Conservation (phyloP, 2,113 vertebrate genomes). For the Camarhynchus parvulus region DNA sequence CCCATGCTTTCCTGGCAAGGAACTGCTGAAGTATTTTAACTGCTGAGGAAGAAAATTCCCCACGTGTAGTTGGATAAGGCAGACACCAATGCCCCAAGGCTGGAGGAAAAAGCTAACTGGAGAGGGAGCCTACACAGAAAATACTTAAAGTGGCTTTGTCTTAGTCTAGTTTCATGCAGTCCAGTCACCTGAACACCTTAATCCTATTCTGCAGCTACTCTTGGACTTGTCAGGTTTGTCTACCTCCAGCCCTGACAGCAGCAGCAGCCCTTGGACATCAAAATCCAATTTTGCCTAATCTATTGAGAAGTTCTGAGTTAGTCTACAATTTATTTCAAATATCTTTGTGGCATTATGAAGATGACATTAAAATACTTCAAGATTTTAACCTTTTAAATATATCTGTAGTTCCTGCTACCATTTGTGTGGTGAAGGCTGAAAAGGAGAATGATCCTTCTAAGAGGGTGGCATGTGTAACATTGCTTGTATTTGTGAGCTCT, state of each 20-base stretch:
- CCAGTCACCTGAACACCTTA: neutral
- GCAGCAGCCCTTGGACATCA: neutral
- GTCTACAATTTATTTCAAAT: neutral
- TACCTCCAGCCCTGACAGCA: neutral
- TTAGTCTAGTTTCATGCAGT: neutral
- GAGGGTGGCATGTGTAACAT: rapidly evolving
- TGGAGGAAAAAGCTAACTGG: neutral
- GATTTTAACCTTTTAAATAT: neutral
- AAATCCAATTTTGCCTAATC: neutral
- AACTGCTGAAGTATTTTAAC: neutral
- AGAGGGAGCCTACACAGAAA: neutral
- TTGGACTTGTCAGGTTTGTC: neutral
- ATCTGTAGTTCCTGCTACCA: neutral
- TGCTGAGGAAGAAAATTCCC: neutral
- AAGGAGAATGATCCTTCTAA: neutral
- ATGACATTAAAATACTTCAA: neutral
- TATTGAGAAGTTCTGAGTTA: neutral
- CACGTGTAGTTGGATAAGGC: rapidly evolving
- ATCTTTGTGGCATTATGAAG: neutral
- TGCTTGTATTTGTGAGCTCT: neutral
- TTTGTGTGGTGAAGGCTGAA: neutral
- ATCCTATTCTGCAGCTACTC: neutral
- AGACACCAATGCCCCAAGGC: neutral
- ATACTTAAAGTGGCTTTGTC: neutral
- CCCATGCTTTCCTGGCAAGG: neutral